phyloP scores from a whole-genome alignment of 1,140 invertebrate species.

The Zaprionus taronus region DNA sequence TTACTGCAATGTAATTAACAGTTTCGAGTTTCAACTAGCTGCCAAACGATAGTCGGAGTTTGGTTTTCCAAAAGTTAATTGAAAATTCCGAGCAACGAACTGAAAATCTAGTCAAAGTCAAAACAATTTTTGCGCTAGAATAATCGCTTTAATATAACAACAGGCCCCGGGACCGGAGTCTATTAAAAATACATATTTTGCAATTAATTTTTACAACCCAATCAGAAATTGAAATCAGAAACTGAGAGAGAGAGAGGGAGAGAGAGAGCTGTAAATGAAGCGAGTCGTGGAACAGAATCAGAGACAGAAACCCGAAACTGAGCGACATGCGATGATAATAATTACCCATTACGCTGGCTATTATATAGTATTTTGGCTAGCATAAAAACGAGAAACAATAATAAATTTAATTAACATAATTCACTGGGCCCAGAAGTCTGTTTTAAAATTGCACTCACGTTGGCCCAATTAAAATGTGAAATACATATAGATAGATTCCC shows the following conservation, averaged over 20 bases:
- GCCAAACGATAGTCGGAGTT: constrained; percentile 2
- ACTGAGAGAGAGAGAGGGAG: background rate
- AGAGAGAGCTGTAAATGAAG: constrained; percentile 35
- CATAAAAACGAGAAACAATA: constrained; percentile 11
- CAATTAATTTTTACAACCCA: constrained; percentile 46
- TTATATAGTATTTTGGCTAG: constrained; percentile 27
- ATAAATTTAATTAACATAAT: constrained; percentile 45
- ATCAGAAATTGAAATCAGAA: constrained; percentile 36
- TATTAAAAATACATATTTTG: constrained; percentile 50
- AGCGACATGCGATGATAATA: constrained; percentile 44
- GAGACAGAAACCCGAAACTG: constrained; percentile 11
- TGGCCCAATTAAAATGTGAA: constrained; percentile 31
- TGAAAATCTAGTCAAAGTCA: constrained; percentile 41
- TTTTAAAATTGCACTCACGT: constrained; percentile 47
- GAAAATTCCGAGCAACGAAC: constrained; percentile 13
- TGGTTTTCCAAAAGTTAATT: constrained; percentile 4
- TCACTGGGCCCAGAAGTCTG: constrained; percentile 10
- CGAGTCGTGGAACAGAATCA: constrained; percentile 1
- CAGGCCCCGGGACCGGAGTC: constrained; percentile 11
- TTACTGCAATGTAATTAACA: constrained; percentile 18
- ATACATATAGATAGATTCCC: constrained; percentile 10
- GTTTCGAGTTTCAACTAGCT: constrained; percentile 5
- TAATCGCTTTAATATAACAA: constrained; percentile 39
- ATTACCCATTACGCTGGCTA: constrained; percentile 35
- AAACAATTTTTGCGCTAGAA: constrained; percentile 41